Percentiles rank a stretch among this genome's conserved stretches.
Evolutionary conservation across 1,140 invertebrate genomes (phyloP).

Genomic region (Melipona quadrifasciata): DNA sequence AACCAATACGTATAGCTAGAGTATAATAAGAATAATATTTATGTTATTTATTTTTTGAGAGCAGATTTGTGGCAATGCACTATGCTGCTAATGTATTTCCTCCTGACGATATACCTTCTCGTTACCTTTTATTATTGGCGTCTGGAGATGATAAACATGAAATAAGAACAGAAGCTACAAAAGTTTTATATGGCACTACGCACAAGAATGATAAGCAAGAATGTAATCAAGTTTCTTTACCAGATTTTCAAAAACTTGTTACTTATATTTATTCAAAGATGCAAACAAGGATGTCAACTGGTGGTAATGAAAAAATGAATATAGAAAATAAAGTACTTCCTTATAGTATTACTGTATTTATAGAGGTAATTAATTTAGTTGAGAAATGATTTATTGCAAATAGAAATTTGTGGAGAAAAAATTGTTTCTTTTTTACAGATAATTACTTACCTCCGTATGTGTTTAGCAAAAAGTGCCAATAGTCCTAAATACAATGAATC

Average conservation of each 20-base stretch:
- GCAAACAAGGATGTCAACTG: slow-evolving; percentile 83
- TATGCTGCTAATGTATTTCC: slow-evolving; percentile 92
- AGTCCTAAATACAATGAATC: slow-evolving; percentile 76
- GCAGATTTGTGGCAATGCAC: slow-evolving; percentile 89
- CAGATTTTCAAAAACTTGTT: slow-evolving; percentile 85
- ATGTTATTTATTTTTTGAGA: slow-evolving; percentile 11
- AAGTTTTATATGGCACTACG: slow-evolving; percentile 85
- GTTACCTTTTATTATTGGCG: slow-evolving; percentile 92
- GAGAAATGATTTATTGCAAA: not conserved
- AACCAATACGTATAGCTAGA: slow-evolving; percentile 3
- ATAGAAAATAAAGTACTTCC: slow-evolving; percentile 82
- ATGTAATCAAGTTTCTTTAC: slow-evolving; percentile 69
- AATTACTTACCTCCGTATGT: slow-evolving; percentile 89
- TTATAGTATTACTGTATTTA: slow-evolving; percentile 81
- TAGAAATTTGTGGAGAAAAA: not conserved
- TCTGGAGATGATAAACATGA: slow-evolving; percentile 93
- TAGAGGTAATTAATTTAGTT: slow-evolving; percentile 76
- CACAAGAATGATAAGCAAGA: slow-evolving; percentile 79
- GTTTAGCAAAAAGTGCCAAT: slow-evolving; percentile 84
- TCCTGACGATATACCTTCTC: slow-evolving; percentile 89
- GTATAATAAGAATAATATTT: slow-evolving; percentile 83
- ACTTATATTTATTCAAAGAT: slow-evolving; percentile 86
- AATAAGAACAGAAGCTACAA: slow-evolving; percentile 87
- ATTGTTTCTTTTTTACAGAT: slow-evolving; percentile 82
- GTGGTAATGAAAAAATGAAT: slow-evolving; percentile 81